Percentiles rank a stretch among this genome's conserved stretches.
Conservation (phyloP, 2,888 invertebrate genomes). For the Uloborus plumipes region DNA sequence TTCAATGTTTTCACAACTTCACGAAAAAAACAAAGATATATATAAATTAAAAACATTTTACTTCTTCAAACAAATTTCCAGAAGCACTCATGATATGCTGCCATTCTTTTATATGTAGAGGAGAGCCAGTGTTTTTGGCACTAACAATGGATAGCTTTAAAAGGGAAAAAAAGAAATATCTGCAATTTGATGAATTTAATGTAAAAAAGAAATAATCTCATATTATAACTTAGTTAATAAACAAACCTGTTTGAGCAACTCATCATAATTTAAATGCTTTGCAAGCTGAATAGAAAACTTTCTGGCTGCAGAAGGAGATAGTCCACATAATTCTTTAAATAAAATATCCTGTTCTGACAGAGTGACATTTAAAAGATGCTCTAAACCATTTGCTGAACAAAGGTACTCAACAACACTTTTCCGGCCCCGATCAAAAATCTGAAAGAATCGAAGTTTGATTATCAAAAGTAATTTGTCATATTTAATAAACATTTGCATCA, state of each 20-base stretch:
- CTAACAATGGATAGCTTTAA: slow-evolving; percentile 49
- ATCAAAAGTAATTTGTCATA: neutral
- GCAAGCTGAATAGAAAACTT: slow-evolving; percentile 30
- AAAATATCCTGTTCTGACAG: slow-evolving; percentile 17
- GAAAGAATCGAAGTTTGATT: neutral
- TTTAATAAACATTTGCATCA: too few relatives aligned
- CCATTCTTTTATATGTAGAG: slow-evolving; percentile 55
- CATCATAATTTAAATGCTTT: slow-evolving; percentile 40
- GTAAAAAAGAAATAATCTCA: neutral
- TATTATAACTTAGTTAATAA: too few relatives aligned
- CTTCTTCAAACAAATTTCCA: slow-evolving; percentile 32
- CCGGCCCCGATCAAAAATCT: slow-evolving; percentile 63
- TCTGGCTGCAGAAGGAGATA: slow-evolving; percentile 9
- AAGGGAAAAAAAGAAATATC: neutral
- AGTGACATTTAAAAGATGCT: slow-evolving; percentile 39
- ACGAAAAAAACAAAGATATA: too few relatives aligned
- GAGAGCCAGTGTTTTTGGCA: slow-evolving; percentile 46
- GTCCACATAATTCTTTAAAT: slow-evolving; percentile 36
- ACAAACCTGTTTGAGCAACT: slow-evolving; percentile 41
- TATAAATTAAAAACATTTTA: slow-evolving; percentile 3
- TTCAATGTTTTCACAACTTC: too few relatives aligned
- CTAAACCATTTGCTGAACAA: slow-evolving; percentile 49
- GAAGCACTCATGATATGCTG: slow-evolving; percentile 36
- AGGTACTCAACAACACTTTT: slow-evolving; percentile 37
- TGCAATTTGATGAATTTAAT: neutral